Conservation (phyloP, 2,113 vertebrate species). For the Eptatretus burgeri region DNA sequence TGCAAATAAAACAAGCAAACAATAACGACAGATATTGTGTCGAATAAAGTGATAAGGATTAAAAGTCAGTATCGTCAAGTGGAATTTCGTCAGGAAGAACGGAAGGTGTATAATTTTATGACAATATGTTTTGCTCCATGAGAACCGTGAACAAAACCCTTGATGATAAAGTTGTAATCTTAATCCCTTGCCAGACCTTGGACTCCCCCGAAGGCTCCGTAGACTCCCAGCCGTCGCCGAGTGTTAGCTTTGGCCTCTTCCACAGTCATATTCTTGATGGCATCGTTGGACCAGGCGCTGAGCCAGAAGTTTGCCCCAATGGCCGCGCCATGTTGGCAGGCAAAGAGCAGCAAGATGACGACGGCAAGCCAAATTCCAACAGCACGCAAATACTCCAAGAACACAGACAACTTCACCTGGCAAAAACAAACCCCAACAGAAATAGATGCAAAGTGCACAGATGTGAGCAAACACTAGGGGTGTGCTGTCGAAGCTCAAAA, state of each 20-base stretch:
- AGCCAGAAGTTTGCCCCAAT: conserved; percentile 79
- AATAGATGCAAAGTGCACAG: not conserved
- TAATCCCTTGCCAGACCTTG: conserved; percentile 31
- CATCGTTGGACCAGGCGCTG: conserved; percentile 76
- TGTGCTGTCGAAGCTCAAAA: not conserved
- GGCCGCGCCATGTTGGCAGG: conserved; percentile 35
- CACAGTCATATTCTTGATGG: conserved; percentile 39
- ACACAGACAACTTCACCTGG: conserved; percentile 56
- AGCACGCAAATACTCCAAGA: conserved; percentile 66
- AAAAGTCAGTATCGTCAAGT: no score
- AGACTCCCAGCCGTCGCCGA: conserved; percentile 37
- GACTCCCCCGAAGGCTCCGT: conserved; percentile 38
- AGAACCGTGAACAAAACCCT: no score
- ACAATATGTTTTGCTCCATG: no score
- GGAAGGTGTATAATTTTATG: no score
- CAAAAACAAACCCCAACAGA: not conserved
- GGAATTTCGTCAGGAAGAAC: no score
- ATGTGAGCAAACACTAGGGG: not conserved
- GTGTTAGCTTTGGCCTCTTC: conserved; percentile 23
- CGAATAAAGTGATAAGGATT: no score
- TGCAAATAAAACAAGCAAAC: no score
- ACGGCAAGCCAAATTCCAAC: conserved; percentile 39
- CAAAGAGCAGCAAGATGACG: conserved; percentile 42
- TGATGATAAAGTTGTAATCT: no score
- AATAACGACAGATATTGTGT: no score